Evolutionary conservation across 92 coral and sea anemone genomes (phyloP), one percentile per base, ranked within the genome.

Genomic region (Umimayanthus chanpuru): DNA sequence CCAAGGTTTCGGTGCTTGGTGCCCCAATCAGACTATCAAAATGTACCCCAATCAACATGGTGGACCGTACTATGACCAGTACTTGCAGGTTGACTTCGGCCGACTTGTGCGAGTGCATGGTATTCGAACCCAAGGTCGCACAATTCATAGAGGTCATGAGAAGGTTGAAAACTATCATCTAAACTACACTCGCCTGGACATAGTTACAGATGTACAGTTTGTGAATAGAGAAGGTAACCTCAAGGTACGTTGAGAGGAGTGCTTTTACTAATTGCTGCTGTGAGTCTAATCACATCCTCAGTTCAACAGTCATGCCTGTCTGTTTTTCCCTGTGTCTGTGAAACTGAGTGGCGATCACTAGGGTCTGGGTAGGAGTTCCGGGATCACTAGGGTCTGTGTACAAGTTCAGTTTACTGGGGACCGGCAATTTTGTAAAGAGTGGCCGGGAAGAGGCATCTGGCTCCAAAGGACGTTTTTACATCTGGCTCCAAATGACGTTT

Each of bases 1-100:
- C 16, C 50, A 41, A 36, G 90, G 81, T 1, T 29, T 71, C 79
- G 96, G 98, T 2, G 98, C 95, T 6, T 96, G 98, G 98, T 96
- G 98, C 39, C 96, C 98, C 10, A 12, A 77, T 29, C 92, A 91
- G 84, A 38, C 73, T 1, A 0, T 0, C 0, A 43, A 18, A 38
- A 58, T 86, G 85, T 76, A 82, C 76, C 81, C 72, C 2, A 38
- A 49, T 38, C 4, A 12, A 25, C 71, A 89, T 4, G 85, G 90
- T 61, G 92, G 90, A 3, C 92, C 92, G 18, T 79, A 90, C 82
- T 81, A 85, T 68, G 80, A 82, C 76, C 92, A 96, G 88, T 96
- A 77, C 66, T 72, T 87, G 36, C 93, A 92, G 88, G 82, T 96
- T 14, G 58, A 81, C 15, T 79, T 96, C 32, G 75, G 73, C 21